phyloP scores from a whole-genome alignment of 2,113 vertebrate species.

The Potamarius usumacintae region DNA sequence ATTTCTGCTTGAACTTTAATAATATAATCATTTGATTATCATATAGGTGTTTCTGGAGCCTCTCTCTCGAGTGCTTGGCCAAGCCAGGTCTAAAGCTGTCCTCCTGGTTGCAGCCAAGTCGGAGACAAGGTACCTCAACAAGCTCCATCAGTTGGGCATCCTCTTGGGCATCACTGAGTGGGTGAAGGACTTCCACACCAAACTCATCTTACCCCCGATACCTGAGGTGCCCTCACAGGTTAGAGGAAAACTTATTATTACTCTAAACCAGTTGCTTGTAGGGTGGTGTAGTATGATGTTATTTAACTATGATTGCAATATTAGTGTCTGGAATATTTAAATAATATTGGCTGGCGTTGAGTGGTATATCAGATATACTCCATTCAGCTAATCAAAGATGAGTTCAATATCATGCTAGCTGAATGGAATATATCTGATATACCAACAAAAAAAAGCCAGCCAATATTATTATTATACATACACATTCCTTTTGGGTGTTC shows the following conservation, averaged over 20 bases:
- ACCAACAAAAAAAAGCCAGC: no score
- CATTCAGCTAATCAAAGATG: no score
- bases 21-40: background rate
- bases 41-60: slow-evolving; percentile 76
- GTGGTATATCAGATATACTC: no score
- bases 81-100: slow-evolving; percentile 72
- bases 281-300: background rate
- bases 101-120: slow-evolving; percentile 65
- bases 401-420: no score
- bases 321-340: background rate
- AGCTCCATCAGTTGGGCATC: slow-evolving; percentile 74
- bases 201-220: slow-evolving; percentile 55
- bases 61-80: slow-evolving; percentile 72
- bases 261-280: background rate
- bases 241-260: background rate
- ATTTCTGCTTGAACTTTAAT: background rate
- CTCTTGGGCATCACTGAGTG: slow-evolving; percentile 76
- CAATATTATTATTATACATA: no score
- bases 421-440: no score
- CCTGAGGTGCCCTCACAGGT: slow-evolving; percentile 24
- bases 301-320: background rate
- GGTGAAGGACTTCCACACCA: slow-evolving; percentile 71
- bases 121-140: slow-evolving; percentile 64
- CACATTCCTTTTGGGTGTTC: no score
- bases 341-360: no score